Conservation (phyloP, 23 tunicate species). For the Styela clava region DNA sequence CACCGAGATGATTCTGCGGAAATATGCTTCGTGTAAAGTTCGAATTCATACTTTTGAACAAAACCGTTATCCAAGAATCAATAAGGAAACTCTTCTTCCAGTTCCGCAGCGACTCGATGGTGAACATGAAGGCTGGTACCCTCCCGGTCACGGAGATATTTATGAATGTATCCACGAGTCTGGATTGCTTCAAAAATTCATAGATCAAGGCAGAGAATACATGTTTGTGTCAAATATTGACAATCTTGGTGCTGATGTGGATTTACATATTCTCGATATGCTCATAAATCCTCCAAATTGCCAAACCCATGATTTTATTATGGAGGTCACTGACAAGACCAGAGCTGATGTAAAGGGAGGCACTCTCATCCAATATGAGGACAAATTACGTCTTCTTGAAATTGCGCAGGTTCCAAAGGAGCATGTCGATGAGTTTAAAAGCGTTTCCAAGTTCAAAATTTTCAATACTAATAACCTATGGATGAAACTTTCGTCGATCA, state of each 20-base stretch:
- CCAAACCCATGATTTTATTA: slow-evolving; percentile 69
- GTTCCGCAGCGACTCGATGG: slow-evolving; percentile 67
- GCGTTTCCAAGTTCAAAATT: slow-evolving; percentile 94
- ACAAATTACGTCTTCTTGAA: slow-evolving; percentile 77
- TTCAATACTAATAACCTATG: slow-evolving; percentile 98
- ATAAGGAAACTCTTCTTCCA: slow-evolving; percentile 92
- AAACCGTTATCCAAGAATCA: slow-evolving; percentile 95
- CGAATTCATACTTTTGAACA: slow-evolving; percentile 89
- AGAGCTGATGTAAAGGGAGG: slow-evolving; percentile 99
- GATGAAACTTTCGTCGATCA: slow-evolving; percentile 73
- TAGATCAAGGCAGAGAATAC: slow-evolving; percentile 67
- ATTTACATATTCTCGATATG: slow-evolving; percentile 76
- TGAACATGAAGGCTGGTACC: slow-evolving; percentile 93
- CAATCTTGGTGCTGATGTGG: slow-evolving; percentile 96
- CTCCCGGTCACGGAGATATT: slow-evolving; percentile 98
- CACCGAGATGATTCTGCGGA: slow-evolving; percentile 84
- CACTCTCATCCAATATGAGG: slow-evolving; percentile 84
- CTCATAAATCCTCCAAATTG: slow-evolving; percentile 61
- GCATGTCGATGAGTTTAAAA: slow-evolving; percentile 88
- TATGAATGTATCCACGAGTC: slow-evolving; percentile 79
- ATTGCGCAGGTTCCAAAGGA: slow-evolving; percentile 98
- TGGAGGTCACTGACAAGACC: slow-evolving; percentile 98
- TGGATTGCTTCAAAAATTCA: slow-evolving; percentile 68
- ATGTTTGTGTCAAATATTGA: slow-evolving; percentile 98
- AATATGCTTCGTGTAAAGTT: slow-evolving; percentile 86